A percentile compares a stretch with the other conserved stretches of the same genome.
Evolutionary conservation across 2,888 invertebrate species (phyloP).

Genomic region (Embidobia sp.): DNA sequence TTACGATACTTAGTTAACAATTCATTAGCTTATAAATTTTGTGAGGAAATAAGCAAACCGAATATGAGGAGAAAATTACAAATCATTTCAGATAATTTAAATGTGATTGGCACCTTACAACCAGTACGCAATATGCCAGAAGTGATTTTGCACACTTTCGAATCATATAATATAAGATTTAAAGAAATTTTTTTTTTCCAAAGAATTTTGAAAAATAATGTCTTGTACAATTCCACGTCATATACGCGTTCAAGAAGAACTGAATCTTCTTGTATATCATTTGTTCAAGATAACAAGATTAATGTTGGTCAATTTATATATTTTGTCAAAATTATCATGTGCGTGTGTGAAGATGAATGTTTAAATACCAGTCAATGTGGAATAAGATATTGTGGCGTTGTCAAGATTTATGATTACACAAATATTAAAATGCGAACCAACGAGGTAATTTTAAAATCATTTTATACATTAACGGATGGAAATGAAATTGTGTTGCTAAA

Average conservation of each 20-base stretch:
- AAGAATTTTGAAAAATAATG: neutral
- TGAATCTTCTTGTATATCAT: constrained; percentile 15
- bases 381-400: constrained; percentile 1
- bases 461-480: neutral
- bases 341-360: constrained; percentile 2
- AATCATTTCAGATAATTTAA: neutral
- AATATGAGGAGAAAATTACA: neutral
- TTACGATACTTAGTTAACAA: neutral
- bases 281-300: neutral
- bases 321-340: constrained; percentile 9
- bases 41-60: neutral
- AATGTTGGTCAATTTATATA: neutral
- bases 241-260: constrained; percentile 5
- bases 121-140: neutral
- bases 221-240: neutral
- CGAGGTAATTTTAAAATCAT: no score
- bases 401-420: neutral
- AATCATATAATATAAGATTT: neutral
- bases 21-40: neutral
- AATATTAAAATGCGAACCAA: neutral
- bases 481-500: neutral
- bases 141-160: neutral
- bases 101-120: neutral
- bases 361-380: neutral
- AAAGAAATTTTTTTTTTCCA: neutral